Percentiles rank a stretch among this genome's conserved stretches.
Conservation (phyloP, 92 coral and sea anemone species). For the Hydrozoanthus gracilis region DNA sequence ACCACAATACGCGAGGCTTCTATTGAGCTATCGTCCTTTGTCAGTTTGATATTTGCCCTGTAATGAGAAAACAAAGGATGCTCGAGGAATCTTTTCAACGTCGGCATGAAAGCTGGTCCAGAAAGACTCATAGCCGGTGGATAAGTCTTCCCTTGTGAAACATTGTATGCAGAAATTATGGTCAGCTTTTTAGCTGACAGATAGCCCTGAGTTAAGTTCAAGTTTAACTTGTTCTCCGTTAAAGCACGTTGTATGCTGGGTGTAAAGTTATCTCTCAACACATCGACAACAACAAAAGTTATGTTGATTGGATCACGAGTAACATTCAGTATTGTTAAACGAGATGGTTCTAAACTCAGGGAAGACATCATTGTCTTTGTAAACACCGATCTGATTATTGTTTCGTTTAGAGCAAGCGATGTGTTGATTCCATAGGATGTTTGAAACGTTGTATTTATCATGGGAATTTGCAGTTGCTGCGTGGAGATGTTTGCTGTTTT, state of each 20-base stretch:
- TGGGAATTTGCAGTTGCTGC: constrained; percentile 5
- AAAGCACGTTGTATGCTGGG: constrained; percentile 15
- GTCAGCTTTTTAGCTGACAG: background rate
- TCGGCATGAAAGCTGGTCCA: constrained; percentile 47
- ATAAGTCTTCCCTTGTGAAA: background rate
- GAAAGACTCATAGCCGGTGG: constrained; percentile 1
- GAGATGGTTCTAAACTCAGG: constrained; percentile 5
- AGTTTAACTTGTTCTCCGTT: constrained; percentile 4
- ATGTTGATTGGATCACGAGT: constrained; percentile 26
- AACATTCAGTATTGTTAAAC: background rate
- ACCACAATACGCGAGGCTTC: constrained; percentile 69
- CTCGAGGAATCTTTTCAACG: constrained; percentile 55
- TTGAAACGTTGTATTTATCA: background rate
- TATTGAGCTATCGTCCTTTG: constrained; percentile 49
- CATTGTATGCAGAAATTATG: background rate
- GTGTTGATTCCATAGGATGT: background rate
- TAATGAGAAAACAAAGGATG: constrained; percentile 53
- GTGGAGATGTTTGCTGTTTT: background rate
- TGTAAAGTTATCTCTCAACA: constrained; percentile 12
- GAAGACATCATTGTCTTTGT: constrained; percentile 4
- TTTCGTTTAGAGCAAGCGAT: constrained; percentile 15
- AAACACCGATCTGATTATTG: background rate
- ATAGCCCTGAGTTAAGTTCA: background rate
- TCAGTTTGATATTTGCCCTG: constrained; percentile 64
- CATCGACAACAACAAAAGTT: constrained; percentile 25